Conservation (phyloP, 2,888 invertebrate species). For the Protula sp. region DNA sequence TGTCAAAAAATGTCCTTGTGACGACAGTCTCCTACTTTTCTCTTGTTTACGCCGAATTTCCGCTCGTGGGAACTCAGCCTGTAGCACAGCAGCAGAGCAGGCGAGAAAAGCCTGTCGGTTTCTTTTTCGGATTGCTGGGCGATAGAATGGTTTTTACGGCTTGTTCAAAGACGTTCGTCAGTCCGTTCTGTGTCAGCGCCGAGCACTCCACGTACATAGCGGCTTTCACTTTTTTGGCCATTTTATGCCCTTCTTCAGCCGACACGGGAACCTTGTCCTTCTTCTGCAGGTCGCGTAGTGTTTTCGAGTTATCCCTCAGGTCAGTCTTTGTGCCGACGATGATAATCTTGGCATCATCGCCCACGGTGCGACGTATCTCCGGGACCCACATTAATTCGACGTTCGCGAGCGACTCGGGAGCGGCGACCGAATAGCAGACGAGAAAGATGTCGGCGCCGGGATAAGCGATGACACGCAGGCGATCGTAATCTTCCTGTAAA, state of each 20-base stretch:
- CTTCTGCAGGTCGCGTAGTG: background rate
- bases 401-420: background rate
- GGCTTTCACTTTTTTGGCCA: conserved; percentile 2
- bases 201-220: conserved; percentile 8
- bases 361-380: background rate
- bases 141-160: background rate
- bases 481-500: conserved; percentile 8
- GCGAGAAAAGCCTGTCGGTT: background rate
- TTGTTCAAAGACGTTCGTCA: conserved; percentile 4
- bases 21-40: too few relatives aligned
- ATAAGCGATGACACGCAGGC: conserved; percentile 2
- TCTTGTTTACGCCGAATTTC: too few relatives aligned
- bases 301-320: background rate
- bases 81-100: too few relatives aligned
- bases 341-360: background rate
- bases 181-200: conserved; percentile 4
- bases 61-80: too few relatives aligned
- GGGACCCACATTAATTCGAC: conserved; percentile 3
- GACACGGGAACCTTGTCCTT: background rate
- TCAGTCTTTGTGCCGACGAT: conserved; percentile 9
- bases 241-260: background rate
- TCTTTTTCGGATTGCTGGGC: background rate
- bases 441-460: conserved; percentile 6
- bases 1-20: too few relatives aligned
- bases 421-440: conserved; percentile 5